A percentile compares a stretch with the other conserved stretches of the same genome.
Conservation (phyloP, 2,797 vertebrate genomes). For the Onychomys torridus region DNA sequence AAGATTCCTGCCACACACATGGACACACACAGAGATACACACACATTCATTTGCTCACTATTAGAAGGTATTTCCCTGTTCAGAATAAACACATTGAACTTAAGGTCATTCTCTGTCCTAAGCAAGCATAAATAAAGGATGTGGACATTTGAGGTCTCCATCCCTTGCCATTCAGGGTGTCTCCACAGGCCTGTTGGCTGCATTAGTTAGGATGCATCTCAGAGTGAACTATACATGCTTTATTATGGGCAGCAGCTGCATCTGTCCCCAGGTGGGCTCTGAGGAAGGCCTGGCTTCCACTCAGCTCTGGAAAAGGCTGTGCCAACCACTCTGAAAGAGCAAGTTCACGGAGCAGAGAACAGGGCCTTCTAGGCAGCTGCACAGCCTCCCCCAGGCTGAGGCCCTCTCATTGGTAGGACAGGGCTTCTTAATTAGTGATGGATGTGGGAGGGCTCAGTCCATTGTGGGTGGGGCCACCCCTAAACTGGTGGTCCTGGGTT, state of each 20-base stretch:
- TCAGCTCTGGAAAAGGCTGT: conserved; percentile 22
- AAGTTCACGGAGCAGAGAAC: not conserved
- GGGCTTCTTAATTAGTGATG: not conserved
- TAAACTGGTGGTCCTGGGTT: not conserved
- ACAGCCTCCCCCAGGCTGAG: no score
- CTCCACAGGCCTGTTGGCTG: not conserved
- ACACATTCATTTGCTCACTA: not conserved
- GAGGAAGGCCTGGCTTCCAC: not conserved
- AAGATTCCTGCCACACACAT: no score
- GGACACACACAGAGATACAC: not conserved
- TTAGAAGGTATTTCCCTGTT: conserved; percentile 50
- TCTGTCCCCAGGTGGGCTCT: not conserved
- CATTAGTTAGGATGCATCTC: not conserved
- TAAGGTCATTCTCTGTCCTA: not conserved
- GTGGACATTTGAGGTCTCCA: not conserved
- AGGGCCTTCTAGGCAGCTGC: fast-evolving
- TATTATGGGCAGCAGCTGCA: not conserved
- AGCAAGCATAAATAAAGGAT: not conserved
- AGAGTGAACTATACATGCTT: not conserved
- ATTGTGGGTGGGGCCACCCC: no score
- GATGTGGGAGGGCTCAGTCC: not conserved
- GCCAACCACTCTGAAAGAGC: not conserved
- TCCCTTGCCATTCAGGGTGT: not conserved
- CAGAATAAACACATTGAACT: conserved; percentile 51
- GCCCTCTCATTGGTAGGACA: no score